A percentile compares a stretch with the other conserved stretches of the same genome.
phyloP scores from a whole-genome alignment of 2,113 vertebrate species.

The Progne subis region DNA sequence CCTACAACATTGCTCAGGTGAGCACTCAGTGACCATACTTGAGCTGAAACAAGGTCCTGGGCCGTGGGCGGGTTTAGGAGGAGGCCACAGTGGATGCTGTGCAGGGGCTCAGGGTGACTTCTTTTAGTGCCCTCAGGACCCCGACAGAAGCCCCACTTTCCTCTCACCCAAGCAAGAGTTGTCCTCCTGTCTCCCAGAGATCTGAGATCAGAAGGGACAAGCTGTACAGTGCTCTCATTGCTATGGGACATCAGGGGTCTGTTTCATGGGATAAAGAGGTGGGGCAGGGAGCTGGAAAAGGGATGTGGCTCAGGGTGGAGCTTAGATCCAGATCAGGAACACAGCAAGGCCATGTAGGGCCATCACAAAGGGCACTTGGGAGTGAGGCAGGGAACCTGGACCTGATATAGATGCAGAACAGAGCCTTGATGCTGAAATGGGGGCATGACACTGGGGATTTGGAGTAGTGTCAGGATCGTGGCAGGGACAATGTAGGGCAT shows the following conservation, averaged over 20 bases:
- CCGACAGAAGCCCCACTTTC: accelerated
- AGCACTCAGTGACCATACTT: background rate
- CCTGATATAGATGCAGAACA: background rate
- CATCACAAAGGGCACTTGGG: background rate
- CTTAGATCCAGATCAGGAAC: background rate
- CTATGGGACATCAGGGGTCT: background rate
- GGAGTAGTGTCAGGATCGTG: background rate
- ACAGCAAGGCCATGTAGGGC: background rate
- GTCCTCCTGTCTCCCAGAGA: background rate
- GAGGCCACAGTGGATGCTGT: background rate
- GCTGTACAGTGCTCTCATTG: background rate
- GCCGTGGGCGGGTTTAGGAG: background rate
- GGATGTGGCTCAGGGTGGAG: accelerated
- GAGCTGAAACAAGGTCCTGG: background rate
- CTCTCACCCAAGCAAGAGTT: background rate
- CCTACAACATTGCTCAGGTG: background rate
- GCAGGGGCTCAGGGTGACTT: background rate
- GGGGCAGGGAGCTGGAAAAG: background rate
- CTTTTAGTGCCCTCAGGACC: background rate
- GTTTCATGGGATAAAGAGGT: background rate
- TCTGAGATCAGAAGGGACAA: background rate
- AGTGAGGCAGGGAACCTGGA: background rate
- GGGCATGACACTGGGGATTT: background rate
- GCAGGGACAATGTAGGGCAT: background rate
- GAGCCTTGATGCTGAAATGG: background rate